These are phyloP conservation scores for Brachystomella parvula DNA, from an alignment of 1,140 invertebrate genomes.

Conservation along the genomic window DNA sequence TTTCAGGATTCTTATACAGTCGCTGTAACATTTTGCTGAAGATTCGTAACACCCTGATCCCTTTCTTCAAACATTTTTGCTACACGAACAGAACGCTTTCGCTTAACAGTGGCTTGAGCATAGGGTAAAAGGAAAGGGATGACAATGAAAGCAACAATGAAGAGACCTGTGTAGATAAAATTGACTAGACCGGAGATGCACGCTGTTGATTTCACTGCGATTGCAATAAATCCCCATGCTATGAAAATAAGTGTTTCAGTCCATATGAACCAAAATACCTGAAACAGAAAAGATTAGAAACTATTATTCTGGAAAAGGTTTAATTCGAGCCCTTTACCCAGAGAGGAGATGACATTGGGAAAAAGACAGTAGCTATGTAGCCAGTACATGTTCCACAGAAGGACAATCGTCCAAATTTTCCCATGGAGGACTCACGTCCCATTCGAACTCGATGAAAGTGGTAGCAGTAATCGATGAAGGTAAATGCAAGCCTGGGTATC, in stretches of 20 bases:
- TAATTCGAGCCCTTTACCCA: too few species aligned
- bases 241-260: slow-evolving; percentile 22
- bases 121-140: slow-evolving; percentile 29
- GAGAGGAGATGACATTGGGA: slow-evolving; percentile 29
- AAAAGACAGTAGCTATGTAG: slow-evolving; percentile 31
- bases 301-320: too few species aligned
- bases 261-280: slow-evolving; percentile 32
- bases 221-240: slow-evolving; percentile 19
- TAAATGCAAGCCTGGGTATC: slow-evolving; percentile 25
- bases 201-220: neutral
- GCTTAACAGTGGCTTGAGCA: slow-evolving; percentile 15
- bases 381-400: slow-evolving; percentile 21
- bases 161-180: slow-evolving; percentile 16
- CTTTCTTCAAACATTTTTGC: slow-evolving; percentile 12
- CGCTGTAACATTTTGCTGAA: neutral
- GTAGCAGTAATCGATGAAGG: slow-evolving; percentile 21
- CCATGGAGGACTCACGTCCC: neutral
- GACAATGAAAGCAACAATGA: slow-evolving; percentile 26
- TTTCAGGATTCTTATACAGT: neutral
- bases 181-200: slow-evolving; percentile 24
- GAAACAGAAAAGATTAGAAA: neutral
- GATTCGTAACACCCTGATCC: neutral
- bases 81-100: neutral
- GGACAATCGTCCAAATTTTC: neutral
- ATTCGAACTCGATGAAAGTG: neutral